Base-by-base conservation (phyloP, 2,797 vertebrate genomes). In the Calcarius lapponicus region DNA sequence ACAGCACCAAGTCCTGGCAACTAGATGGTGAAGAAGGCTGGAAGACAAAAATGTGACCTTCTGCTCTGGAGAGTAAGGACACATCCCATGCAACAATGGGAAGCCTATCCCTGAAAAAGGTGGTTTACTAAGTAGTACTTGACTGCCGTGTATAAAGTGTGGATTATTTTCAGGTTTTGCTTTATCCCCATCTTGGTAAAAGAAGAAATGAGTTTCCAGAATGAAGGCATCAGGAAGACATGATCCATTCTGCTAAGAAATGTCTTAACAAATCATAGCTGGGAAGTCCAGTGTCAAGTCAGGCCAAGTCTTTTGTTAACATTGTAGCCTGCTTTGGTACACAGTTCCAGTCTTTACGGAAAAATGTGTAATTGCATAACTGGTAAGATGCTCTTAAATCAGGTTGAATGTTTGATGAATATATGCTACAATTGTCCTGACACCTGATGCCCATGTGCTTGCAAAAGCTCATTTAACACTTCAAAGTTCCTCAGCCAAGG, bases 91-190 rank as follows among this genome's bases (percentile, higher is more conserved):
- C 4, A 17, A 70, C 34, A 14, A 61, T 17, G 17, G 9, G 26
- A 71, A 36, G 9, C 20, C 9, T 70, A 28, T 56, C 26, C 5
- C 31, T 57, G 42, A 53, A 43, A 62, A 87, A 73, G 29, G 11
- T 26, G 6, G 13, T 74, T 58, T 73, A 67, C 19, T n/a, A 15
- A 28, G 47, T 13, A 53, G 38, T 7, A 10, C 42, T 71, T 70
- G 21, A 47, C 10, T 85, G 58, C 19, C 15, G 7, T 73, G 10
- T 50, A 29, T 29, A 11, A 82, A 67, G 17, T 7, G 6, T 47
- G 50, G 25, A 50, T 82, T 83, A 47, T 82, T 78, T 86, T 82
- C 79, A 81, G 21, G 48, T 75, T 80, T 36, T 81, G 53, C n/a
- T 93, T 66, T 17, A 47, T 67, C 26, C 22, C 42, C 26, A 25